A percentile compares a stretch with the other conserved stretches of the same genome.
phyloP scores from a whole-genome alignment of 2,888 invertebrate genomes.

The Pachydiplax longipennis region DNA sequence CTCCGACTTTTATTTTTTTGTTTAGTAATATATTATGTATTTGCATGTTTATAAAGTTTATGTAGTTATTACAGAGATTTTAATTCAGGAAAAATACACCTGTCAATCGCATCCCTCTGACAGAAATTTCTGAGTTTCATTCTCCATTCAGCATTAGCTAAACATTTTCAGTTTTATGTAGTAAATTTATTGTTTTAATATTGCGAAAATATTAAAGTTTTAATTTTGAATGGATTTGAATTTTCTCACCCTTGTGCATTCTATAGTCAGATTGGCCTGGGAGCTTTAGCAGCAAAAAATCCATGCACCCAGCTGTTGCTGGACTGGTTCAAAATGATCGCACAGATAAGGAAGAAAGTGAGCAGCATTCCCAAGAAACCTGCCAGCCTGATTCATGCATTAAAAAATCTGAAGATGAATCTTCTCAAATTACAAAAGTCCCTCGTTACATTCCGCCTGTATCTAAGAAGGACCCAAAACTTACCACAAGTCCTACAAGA shows the following conservation, averaged over 20 bases:
- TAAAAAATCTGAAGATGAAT: conserved; percentile 48
- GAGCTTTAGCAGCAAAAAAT: background rate
- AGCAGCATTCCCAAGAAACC: background rate
- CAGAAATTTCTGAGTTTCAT: no score
- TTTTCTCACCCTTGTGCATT: background rate
- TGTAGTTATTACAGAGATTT: no score
- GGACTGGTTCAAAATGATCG: background rate
- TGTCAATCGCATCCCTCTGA: no score
- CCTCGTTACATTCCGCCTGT: conserved; percentile 61
- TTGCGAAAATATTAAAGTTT: no score
- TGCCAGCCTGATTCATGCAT: conserved; percentile 26
- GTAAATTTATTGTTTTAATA: no score
- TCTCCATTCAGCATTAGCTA: no score
- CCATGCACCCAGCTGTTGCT: background rate
- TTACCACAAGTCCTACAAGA: conserved; percentile 55
- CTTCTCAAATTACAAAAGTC: conserved; percentile 54
- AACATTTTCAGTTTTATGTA: no score
- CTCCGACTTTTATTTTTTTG: no score
- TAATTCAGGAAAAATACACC: no score
- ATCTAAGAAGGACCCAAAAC: conserved; percentile 50
- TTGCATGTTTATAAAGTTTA: no score
- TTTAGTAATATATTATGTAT: no score
- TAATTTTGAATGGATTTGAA: no score
- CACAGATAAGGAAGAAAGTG: background rate
- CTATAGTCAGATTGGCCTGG: background rate